These are phyloP conservation scores for Odocoileus hemionus DNA, from an alignment of 2,113 vertebrate species.

Conservation along the genomic window DNA sequence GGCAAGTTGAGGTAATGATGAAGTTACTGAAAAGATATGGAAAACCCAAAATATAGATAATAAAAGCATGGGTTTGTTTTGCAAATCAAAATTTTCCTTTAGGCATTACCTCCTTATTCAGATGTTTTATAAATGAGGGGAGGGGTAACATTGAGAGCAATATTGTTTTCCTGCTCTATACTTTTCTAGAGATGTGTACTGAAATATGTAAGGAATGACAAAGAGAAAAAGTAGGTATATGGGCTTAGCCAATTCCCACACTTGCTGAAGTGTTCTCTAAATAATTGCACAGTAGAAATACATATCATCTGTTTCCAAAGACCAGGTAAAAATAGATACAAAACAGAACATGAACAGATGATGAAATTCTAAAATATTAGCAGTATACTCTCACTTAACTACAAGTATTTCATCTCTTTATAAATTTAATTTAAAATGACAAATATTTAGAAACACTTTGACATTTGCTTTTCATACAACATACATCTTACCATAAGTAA, in stretches of 20 bases:
- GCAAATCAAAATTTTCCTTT: background rate
- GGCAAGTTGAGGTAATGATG: background rate
- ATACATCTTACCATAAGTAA: background rate
- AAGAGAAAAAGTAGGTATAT: background rate
- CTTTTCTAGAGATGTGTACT: background rate
- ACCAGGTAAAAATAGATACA: background rate
- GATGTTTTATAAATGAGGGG: background rate
- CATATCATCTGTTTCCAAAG: background rate
- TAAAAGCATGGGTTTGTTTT: background rate
- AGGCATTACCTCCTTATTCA: background rate
- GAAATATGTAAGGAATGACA: background rate
- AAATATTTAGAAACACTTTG: slow-evolving; percentile 8
- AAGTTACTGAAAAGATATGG: background rate
- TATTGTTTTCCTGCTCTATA: background rate
- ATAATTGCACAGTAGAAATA: background rate
- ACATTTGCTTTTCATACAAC: background rate
- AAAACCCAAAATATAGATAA: background rate
- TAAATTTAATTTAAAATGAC: background rate
- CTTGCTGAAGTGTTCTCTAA: background rate
- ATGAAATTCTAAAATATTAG: background rate
- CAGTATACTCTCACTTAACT: background rate
- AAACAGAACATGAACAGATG: slow-evolving; percentile 7
- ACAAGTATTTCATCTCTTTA: background rate
- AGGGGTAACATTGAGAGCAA: background rate
- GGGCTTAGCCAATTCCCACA: background rate